Evolutionary conservation across 2,888 invertebrate species (phyloP).

Genomic region (Scaptomyza cyrtandrae): DNA sequence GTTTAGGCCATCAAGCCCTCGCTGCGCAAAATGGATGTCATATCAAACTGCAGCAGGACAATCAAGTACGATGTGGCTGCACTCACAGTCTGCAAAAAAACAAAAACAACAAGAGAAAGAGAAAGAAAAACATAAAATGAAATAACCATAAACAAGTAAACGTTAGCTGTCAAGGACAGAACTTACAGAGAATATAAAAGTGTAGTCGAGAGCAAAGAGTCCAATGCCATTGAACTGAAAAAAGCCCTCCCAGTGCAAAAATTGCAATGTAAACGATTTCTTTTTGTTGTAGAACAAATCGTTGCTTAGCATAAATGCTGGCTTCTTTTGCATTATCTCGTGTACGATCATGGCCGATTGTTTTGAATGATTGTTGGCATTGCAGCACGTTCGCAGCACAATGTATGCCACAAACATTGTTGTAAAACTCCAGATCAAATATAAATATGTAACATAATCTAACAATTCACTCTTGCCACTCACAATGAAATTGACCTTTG

Average conservation of each 20-base stretch:
- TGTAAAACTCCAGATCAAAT: slow-evolving; percentile 81
- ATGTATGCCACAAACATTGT: slow-evolving; percentile 81
- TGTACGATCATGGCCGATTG: slow-evolving; percentile 84
- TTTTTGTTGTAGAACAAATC: slow-evolving; percentile 84
- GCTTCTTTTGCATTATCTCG: slow-evolving; percentile 85
- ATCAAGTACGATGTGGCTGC: slow-evolving; percentile 84
- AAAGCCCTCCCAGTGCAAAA: slow-evolving; percentile 84
- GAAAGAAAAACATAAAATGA: background rate
- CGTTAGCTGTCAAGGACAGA: background rate
- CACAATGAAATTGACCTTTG: slow-evolving; percentile 83
- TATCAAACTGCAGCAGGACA: slow-evolving; percentile 84
- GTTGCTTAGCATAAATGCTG: slow-evolving; percentile 84
- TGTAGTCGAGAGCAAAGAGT: slow-evolving; percentile 83
- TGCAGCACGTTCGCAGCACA: slow-evolving; percentile 81
- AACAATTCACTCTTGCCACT: slow-evolving; percentile 76
- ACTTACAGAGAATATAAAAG: slow-evolving; percentile 84
- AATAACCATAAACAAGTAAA: background rate
- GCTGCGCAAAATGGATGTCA: slow-evolving; percentile 78
- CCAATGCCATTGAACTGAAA: slow-evolving; percentile 84
- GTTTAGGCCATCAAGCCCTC: slow-evolving; percentile 74
- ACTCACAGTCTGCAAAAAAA: slow-evolving; percentile 81
- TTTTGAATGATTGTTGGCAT: slow-evolving; percentile 81
- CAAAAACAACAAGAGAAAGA: slow-evolving; percentile 2
- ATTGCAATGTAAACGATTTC: slow-evolving; percentile 84
- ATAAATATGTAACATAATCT: slow-evolving; percentile 80